Evolutionary conservation across 2,113 vertebrate genomes (phyloP).

Genomic region (Percina caprodes): DNA sequence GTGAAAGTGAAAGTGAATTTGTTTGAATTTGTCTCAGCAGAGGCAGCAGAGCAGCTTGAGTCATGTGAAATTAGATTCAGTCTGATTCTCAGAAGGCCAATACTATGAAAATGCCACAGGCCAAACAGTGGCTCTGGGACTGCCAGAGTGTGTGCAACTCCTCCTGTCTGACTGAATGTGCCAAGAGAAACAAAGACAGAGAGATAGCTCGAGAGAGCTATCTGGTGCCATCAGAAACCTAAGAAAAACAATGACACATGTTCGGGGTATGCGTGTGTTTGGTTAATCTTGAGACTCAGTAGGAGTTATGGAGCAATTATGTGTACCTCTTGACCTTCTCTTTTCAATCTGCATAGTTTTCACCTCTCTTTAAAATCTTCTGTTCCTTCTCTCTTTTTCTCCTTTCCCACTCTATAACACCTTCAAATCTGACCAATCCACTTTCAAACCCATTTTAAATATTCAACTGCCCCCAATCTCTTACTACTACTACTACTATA

Average conservation of each 20-base stretch:
- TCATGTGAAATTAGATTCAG: slow-evolving; percentile 20
- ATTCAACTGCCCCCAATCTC: too few relatives aligned
- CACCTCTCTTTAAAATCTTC: neutral
- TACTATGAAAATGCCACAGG: slow-evolving; percentile 10
- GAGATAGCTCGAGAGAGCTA: neutral
- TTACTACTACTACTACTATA: too few relatives aligned
- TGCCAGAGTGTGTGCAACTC: slow-evolving; percentile 11
- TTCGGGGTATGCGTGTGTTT: neutral
- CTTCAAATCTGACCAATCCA: neutral
- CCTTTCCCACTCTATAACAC: neutral
- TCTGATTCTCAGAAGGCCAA: slow-evolving; percentile 5
- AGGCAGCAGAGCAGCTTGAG: slow-evolving; percentile 2
- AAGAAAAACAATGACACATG: neutral
- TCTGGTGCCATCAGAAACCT: slow-evolving; percentile 2
- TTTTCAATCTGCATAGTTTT: neutral
- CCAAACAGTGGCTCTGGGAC: slow-evolving; percentile 13
- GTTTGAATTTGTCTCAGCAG: slow-evolving; percentile 20
- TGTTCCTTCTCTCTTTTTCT: neutral
- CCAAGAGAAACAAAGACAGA: slow-evolving; percentile 19
- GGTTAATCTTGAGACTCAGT: neutral
- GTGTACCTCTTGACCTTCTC: neutral
- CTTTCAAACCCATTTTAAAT: neutral
- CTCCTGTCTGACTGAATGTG: slow-evolving; percentile 3
- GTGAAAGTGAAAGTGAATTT: neutral
- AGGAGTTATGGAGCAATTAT: neutral